phyloP scores from a whole-genome alignment of 2,888 invertebrate species.

The Drosophila parthenogenetica region DNA sequence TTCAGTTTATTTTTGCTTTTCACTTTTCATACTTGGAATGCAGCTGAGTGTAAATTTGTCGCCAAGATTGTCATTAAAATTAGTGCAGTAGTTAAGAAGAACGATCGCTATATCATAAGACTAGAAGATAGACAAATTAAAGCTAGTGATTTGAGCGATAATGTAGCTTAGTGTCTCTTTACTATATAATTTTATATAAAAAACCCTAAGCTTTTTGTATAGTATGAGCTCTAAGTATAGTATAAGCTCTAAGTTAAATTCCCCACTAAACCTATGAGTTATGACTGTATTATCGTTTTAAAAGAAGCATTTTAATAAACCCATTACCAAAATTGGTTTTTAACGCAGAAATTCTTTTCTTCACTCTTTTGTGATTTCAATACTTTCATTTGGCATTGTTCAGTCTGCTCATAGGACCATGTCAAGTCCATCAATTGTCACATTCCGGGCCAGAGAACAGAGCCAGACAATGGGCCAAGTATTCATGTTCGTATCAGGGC shows the following conservation, averaged over 20 bases:
- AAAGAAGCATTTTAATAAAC: not conserved
- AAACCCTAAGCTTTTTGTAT: too few species aligned
- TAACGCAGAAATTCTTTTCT: not conserved
- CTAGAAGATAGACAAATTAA: not conserved
- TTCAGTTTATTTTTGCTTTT: conserved; percentile 36
- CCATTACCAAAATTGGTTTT: not conserved
- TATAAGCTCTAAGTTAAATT: too few species aligned
- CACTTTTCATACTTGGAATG: conserved; percentile 49
- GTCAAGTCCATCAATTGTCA: conserved; percentile 57
- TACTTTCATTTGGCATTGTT: conserved; percentile 45
- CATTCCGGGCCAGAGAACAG: conserved; percentile 16
- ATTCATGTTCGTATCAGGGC: not conserved
- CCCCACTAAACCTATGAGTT: too few species aligned
- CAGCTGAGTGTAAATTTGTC: conserved; percentile 13
- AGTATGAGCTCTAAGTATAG: too few species aligned
- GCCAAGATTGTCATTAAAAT: not conserved
- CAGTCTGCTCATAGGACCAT: conserved; percentile 45
- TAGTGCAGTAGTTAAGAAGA: not conserved
- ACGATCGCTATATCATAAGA: not conserved
- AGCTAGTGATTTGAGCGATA: too few species aligned
- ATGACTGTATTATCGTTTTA: not conserved
- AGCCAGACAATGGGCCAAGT: conserved; percentile 33
- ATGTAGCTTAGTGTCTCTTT: too few species aligned
- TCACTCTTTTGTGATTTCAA: not conserved
- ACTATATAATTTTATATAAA: too few species aligned